Evolutionary conservation across 1,140 invertebrate genomes (phyloP).

Genomic region (Calliopsis andreniformis): DNA sequence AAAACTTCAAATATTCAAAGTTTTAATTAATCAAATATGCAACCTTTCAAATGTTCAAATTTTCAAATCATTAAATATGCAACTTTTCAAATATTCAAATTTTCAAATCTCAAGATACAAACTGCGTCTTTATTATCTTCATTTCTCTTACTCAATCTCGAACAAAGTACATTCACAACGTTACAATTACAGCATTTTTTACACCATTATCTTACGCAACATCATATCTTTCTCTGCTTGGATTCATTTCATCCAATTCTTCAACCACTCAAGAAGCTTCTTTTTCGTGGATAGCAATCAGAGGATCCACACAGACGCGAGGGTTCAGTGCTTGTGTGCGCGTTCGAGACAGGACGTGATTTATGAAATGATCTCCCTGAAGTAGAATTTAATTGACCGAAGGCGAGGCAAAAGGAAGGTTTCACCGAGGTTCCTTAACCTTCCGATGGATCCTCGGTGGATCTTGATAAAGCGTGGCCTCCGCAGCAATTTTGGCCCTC

Average conservation of each 20-base stretch:
- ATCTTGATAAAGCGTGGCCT: conserved; percentile 62
- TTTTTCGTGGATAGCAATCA: not conserved
- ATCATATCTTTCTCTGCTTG: too few species aligned
- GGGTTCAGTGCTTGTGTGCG: conserved; percentile 14
- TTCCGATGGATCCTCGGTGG: conserved; percentile 37
- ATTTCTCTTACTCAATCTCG: too few species aligned
- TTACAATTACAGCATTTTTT: too few species aligned
- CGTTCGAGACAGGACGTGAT: conserved; percentile 57
- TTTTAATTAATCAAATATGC: too few species aligned
- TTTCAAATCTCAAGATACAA: too few species aligned
- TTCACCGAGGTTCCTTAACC: conserved; percentile 42
- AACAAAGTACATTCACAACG: too few species aligned
- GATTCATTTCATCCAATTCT: not conserved
- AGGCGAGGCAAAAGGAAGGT: conserved; percentile 57
- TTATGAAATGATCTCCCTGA: conserved; percentile 66
- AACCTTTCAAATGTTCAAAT: too few species aligned
- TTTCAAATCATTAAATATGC: too few species aligned
- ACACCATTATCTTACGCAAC: too few species aligned
- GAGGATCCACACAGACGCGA: not conserved
- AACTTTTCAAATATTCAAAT: too few species aligned
- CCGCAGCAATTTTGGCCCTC: conserved; percentile 48
- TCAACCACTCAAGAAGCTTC: not conserved
- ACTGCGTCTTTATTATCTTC: too few species aligned
- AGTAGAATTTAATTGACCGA: conserved; percentile 69
- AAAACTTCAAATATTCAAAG: too few species aligned